Base-by-base conservation (phyloP, 2,113 vertebrate species). In the Ramphastos sulfuratus region DNA sequence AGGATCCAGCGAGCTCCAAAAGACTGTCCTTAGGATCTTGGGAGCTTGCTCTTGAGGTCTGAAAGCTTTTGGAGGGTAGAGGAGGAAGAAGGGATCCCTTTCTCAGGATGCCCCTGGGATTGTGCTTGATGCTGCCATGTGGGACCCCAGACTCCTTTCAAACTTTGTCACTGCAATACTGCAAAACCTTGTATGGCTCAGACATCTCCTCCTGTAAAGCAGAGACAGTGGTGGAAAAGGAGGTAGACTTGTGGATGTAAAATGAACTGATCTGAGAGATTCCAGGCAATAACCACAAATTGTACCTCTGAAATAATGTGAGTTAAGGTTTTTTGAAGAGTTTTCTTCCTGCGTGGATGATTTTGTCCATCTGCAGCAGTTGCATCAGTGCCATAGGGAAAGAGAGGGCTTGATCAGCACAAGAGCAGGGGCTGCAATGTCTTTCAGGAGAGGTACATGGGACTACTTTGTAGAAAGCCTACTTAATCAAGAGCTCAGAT, bases 81-180 rank as follows among this genome's bases (percentile, higher is more conserved):
- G 35, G 19, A 85, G 33, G 27, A 70, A 70, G 30, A 46, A 21
- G 66, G 5, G 12, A 82, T 46, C 44, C 16, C 44, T 46, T 46
- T 46, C 44, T 46, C 44, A 46, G 44, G 15, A 46, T 46, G 14
- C n/a, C 10, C 33, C 33, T 33, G 37, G 21, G 4, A 11, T 80
- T 5, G 30, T 3, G 9, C 7, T 1, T 16, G 10, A 8, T 74
- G 28, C 24, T 77, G 39, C 20, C 1, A 0, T 14, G 18, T 0
- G 1, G 31, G 10, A 75, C 25, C 17, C 18, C 25, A 46, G 31
- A 52, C 10, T 24, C 3, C 0, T 54, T 69, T 92, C 44, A 44
- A 91, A 7, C 35, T 78, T n/a, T 77, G 37, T 33, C 28, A 7
- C n/a, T 70, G 65, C 30, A 66, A 4, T 56, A 42, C 8, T 86